phyloP scores from a whole-genome alignment of 2,113 vertebrate species.

The Sminthopsis crassicaudata region DNA sequence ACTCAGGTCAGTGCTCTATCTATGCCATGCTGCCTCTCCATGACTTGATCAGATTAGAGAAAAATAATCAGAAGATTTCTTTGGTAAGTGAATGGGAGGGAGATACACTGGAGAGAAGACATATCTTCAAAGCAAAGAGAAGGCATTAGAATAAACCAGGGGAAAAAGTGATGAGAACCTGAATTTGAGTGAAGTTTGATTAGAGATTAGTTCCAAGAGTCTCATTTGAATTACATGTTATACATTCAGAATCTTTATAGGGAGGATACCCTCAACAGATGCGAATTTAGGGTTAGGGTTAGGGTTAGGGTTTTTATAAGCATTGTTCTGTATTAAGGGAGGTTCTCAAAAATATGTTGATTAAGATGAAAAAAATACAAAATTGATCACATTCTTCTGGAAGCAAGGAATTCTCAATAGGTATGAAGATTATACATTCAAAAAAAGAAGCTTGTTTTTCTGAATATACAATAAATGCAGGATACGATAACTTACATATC shows the following conservation, averaged over 20 bases:
- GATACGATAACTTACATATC: not conserved
- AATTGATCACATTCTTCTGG: constrained; percentile 28
- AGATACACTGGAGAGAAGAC: not conserved
- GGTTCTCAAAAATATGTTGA: not conserved
- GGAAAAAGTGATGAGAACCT: not conserved
- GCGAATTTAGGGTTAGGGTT: no score
- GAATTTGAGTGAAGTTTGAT: not conserved
- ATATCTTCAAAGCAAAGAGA: not conserved
- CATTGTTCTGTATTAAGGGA: not conserved
- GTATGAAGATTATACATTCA: not conserved
- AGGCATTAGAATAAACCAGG: not conserved
- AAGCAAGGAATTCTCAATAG: constrained; percentile 45
- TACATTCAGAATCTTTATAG: constrained; percentile 25
- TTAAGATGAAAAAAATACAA: constrained; percentile 41
- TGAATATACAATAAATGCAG: constrained; percentile 6
- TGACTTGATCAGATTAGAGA: not conserved
- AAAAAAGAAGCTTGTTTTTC: constrained; percentile 8
- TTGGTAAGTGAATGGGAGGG: not conserved
- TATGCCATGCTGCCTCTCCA: not conserved
- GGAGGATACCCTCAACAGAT: not conserved
- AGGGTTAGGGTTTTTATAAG: no score
- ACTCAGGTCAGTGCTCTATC: not conserved
- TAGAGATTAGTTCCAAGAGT: not conserved
- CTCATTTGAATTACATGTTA: constrained; percentile 2
- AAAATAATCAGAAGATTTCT: not conserved